phyloP scores from a whole-genome alignment of 1,140 invertebrate species.

The Drosophila arawakana region DNA sequence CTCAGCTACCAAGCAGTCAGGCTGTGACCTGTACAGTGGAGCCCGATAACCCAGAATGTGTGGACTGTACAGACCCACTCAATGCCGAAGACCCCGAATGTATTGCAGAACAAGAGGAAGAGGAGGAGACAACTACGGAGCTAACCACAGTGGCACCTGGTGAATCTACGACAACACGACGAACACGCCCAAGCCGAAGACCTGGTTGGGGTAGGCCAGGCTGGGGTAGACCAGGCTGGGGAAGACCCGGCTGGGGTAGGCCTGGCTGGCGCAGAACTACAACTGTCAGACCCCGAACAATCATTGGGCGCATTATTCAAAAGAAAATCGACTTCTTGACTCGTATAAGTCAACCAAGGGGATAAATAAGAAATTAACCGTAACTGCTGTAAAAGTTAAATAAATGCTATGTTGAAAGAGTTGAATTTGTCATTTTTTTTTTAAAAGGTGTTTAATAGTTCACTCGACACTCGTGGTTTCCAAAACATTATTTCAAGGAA shows the following conservation, averaged over 20 bases:
- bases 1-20: neutral
- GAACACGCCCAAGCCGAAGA: neutral
- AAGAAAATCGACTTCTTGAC: constrained; percentile 23
- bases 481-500: too few species aligned
- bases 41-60: constrained; percentile 12
- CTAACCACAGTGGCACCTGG: neutral
- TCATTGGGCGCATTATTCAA: constrained; percentile 6
- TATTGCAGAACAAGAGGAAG: neutral
- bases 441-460: too few species aligned
- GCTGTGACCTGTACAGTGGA: constrained; percentile 21
- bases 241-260: neutral
- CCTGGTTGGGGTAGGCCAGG: constrained; percentile 3
- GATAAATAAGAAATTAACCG: neutral
- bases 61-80: constrained; percentile 12
- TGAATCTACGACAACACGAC: neutral
- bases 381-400: neutral
- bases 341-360: neutral
- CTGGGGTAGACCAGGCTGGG: constrained; percentile 1
- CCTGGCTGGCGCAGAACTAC: constrained; percentile 2
- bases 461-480: too few species aligned
- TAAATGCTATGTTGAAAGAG: neutral
- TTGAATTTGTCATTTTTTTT: neutral
- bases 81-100: constrained; percentile 20
- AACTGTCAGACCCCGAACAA: neutral
- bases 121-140: neutral